phyloP scores from a whole-genome alignment of 2,113 vertebrate genomes.

The Scomber colias region DNA sequence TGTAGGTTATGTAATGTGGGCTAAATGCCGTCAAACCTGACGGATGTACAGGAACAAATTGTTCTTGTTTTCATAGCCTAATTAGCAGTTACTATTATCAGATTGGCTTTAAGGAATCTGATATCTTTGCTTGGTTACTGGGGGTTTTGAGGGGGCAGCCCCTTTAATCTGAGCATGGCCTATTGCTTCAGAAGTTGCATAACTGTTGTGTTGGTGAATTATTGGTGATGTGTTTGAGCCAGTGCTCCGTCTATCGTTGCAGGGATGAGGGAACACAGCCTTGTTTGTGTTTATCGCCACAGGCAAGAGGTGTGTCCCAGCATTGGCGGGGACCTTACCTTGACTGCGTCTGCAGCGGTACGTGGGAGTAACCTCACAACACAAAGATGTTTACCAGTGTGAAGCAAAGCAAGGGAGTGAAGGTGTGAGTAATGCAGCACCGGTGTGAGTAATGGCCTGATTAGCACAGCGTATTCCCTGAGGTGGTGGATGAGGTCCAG shows the following conservation, averaged over 20 bases:
- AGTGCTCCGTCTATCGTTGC: not conserved
- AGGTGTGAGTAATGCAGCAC: slow-evolving; percentile 62
- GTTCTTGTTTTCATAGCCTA: slow-evolving; percentile 2
- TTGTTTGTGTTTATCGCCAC: slow-evolving; percentile 28
- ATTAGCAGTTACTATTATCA: not conserved
- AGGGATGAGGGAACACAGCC: not conserved
- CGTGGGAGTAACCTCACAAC: not conserved
- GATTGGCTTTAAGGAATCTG: slow-evolving; percentile 6
- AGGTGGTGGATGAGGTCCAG: slow-evolving; percentile 49
- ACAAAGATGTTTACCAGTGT: slow-evolving; percentile 21
- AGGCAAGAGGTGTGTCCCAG: slow-evolving; percentile 42
- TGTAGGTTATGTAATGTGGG: slow-evolving; percentile 33
- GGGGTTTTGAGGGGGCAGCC: slow-evolving; percentile 21
- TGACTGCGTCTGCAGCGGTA: slow-evolving; percentile 1
- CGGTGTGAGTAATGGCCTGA: slow-evolving; percentile 45
- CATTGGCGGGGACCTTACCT: slow-evolving; percentile 10
- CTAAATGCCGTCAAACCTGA: not conserved
- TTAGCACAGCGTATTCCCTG: slow-evolving; percentile 10
- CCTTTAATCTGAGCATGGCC: not conserved
- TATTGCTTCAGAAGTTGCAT: slow-evolving; percentile 38
- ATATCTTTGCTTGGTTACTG: slow-evolving; percentile 9
- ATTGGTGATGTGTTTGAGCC: slow-evolving; percentile 5
- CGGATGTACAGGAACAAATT: not conserved
- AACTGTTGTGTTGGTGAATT: slow-evolving; percentile 34
- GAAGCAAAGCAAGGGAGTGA: slow-evolving; percentile 4